Conservation (phyloP, 2,113 vertebrate genomes). For the Halichoeres trimaculatus region DNA sequence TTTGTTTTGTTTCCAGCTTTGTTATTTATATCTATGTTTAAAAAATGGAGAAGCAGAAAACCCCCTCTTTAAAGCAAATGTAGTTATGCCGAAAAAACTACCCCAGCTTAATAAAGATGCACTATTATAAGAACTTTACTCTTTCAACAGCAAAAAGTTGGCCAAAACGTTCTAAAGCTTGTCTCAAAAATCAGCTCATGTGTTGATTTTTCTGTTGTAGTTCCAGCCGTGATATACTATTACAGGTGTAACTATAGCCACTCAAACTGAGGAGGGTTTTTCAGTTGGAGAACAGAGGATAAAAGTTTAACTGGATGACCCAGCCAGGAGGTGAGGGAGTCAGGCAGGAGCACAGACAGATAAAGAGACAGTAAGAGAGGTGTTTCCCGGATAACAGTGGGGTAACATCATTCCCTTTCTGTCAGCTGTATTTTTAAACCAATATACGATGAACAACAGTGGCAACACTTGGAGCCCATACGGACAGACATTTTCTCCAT, state of each 20-base stretch:
- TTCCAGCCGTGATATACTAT: neutral
- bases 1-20: too few species aligned
- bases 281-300: slow-evolving; percentile 35
- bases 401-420: neutral
- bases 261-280: neutral
- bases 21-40: too few species aligned
- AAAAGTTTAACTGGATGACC: slow-evolving; percentile 37
- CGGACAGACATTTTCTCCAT: slow-evolving; percentile 21
- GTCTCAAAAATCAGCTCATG: neutral
- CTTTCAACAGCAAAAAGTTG: neutral
- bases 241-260: neutral
- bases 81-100: too few species aligned
- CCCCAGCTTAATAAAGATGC: too few species aligned
- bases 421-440: slow-evolving; percentile 1
- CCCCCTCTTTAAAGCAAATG: too few species aligned
- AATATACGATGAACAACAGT: neutral
- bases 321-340: slow-evolving; percentile 34
- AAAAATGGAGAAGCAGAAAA: too few species aligned
- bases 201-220: neutral
- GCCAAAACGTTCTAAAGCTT: too few species aligned
- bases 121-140: too few species aligned
- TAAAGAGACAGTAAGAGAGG: slow-evolving; percentile 1
- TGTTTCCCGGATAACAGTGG: slow-evolving; percentile 8
- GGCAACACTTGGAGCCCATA: slow-evolving; percentile 13
- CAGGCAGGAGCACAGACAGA: slow-evolving; percentile 22